Evolutionary conservation across 2,797 vertebrate genomes (phyloP).

Genomic region (Microhierax caerulescens): DNA sequence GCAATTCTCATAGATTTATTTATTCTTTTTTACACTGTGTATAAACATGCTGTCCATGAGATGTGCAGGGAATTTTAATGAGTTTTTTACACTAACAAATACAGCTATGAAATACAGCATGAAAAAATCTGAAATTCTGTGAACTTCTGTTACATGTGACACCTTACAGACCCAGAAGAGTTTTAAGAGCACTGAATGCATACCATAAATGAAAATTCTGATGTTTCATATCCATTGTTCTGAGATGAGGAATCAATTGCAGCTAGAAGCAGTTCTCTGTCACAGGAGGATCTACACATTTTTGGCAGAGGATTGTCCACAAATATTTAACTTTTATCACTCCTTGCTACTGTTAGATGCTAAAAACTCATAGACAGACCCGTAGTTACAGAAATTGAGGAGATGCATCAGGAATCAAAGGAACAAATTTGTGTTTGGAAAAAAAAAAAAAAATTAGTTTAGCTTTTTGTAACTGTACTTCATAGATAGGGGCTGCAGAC

Average conservation of each 20-base stretch:
- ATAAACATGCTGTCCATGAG: background rate
- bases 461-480: background rate
- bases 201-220: background rate
- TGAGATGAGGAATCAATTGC: background rate
- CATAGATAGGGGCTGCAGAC: accelerated
- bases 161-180: background rate
- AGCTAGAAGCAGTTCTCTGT: background rate
- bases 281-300: background rate
- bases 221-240: background rate
- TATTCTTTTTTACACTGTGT: background rate
- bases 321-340: background rate
- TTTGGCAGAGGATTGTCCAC: background rate
- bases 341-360: accelerated
- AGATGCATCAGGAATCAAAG: background rate
- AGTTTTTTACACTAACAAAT: constrained; percentile 3
- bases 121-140: background rate
- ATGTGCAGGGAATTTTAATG: constrained; percentile 26
- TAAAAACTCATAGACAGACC: background rate
- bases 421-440: background rate
- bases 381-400: background rate
- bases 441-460: background rate
- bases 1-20: background rate
- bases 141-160: background rate
- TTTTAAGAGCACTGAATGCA: background rate
- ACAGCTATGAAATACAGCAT: background rate